Evolutionary conservation across 2,797 vertebrate genomes (phyloP), one percentile per base, ranked within the genome.

Genomic region (Paratrypauchen microcephalus): DNA sequence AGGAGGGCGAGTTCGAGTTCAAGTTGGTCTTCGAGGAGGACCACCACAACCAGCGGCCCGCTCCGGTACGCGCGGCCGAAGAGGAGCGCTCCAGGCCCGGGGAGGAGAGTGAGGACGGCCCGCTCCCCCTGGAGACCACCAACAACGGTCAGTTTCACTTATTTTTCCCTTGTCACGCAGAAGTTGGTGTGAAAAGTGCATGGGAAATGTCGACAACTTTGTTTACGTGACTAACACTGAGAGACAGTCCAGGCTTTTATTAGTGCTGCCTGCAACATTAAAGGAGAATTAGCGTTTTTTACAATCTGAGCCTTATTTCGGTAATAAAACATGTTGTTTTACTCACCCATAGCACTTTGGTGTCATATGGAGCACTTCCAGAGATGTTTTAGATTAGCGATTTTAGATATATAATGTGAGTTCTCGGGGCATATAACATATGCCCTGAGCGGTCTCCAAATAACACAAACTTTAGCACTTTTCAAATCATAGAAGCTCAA

Each of bases 1-100:
- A 96, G 88, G 95, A 96, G 88, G 95, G 95, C 78, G 96, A 97
- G 89, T 94, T 97, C 83, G 95, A 97, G 83, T 97, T 97, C 90
- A 96, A 95, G 87, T 87, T 96, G 88, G 94, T 96, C 82, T 97
- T 97, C 86, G 96, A 96, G 78, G 96, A 96, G 82, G 93, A 95
- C 67, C 92, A 89, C 56, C 91, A 81, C 86, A 78, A 83, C 88
- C 89, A 84, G 92, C 75, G 93, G 85, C 85, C 84, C 60, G 71
- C 83, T 71, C 86, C 88, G 75, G 85, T 69, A 78, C 83, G 79
- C 83, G 28, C 69, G n/a, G 75, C 84, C 76, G 85, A 86, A 67
- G 76, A 76, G 68, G 88, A 90, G 67, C 76, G 72, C 85, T 74
- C 82, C 59, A 73, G 32, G 18, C 70, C 85, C 71, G 87, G 78